Evolutionary conservation across 1,140 invertebrate species (phyloP), one percentile per base, ranked within the genome.

Genomic region (Lutraria rhynchaena): DNA sequence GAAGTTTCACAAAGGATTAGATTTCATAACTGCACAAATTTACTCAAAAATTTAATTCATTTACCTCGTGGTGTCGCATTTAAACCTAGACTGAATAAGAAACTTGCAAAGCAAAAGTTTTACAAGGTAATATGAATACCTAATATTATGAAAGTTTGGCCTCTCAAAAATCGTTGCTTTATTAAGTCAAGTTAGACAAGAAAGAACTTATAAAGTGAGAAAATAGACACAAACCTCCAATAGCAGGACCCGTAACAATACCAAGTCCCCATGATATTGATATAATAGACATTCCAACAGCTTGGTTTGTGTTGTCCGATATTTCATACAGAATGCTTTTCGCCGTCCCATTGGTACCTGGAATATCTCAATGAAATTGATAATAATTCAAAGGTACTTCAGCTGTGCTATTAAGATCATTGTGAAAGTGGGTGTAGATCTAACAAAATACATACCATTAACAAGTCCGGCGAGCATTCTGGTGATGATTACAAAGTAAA

Each of bases 261-360:
- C 90, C 90, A 27, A 75, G 35, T 46, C 89, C 90, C 90, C 90
- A 91, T 5, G 89, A 61, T 29, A 91, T 81, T 19, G 88, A 84
- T 13, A 90, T 71, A 35, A 85, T 80, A n/a, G 90, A 87, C 89
- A 91, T 90, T 31, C 87, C 84, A 2, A 90, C 41, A n/a, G 89
- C 89, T 69, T 91, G 90, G 53, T 90, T 91, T 5, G 86, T 85
- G 76, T 90, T 86, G 83, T 91, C 90, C 13, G 87, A 88, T 2
- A 91, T 84, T 31, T 91, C 90, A 85, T 90, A 91, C 44, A 91
- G 73, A 17, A 90, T 70, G 13, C 89, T 85, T 61, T 91, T 91
- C 17, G 87, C 85, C 55, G 85, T 85, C 9, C 87, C 87, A 11
- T 90, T 84, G 29, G 85, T 88, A 49, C 89, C 87, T 88, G 71